Evolutionary conservation across 1,140 invertebrate species (phyloP).

Genomic region (Schlechtendalia chinensis): DNA sequence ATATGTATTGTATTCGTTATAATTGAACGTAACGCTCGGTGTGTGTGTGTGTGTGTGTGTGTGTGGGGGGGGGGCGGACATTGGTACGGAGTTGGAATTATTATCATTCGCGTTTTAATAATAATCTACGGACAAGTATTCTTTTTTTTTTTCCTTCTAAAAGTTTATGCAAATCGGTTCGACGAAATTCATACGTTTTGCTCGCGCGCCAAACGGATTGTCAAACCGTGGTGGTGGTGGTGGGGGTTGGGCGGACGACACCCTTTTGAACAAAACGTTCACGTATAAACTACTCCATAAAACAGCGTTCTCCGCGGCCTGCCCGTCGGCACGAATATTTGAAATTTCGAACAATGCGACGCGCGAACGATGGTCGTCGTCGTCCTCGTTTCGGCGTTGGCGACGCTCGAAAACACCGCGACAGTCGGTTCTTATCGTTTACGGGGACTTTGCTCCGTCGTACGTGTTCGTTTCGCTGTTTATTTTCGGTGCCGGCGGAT

Average conservation of each 20-base stretch:
- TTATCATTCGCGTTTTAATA: not conserved
- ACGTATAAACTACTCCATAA: too few species aligned
- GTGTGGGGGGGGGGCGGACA: too few species aligned
- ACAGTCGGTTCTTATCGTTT: not conserved
- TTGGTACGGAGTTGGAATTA: not conserved
- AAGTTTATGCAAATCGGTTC: not conserved
- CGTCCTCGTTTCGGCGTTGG: too few species aligned
- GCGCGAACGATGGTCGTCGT: too few species aligned
- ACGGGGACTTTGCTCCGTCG: too few species aligned
- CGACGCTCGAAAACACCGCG: not conserved
- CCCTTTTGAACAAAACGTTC: not conserved
- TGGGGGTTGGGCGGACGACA: not conserved
- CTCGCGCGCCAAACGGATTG: not conserved
- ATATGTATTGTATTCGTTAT: too few species aligned
- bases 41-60: too few species aligned
- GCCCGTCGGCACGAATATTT: slow-evolving; percentile 32
- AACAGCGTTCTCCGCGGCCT: too few species aligned
- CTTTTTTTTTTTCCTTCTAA: too few species aligned
- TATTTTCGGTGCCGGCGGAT: too few species aligned
- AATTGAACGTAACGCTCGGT: too few species aligned
- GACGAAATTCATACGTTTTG: not conserved
- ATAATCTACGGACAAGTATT: not conserved
- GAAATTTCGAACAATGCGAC: slow-evolving; percentile 4
- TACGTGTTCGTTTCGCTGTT: too few species aligned
- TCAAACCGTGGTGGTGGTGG: not conserved